A percentile compares a stretch with the other conserved stretches of the same genome.
Conservation (phyloP, 2,797 vertebrate genomes). For the Syndactyla subalaris region DNA sequence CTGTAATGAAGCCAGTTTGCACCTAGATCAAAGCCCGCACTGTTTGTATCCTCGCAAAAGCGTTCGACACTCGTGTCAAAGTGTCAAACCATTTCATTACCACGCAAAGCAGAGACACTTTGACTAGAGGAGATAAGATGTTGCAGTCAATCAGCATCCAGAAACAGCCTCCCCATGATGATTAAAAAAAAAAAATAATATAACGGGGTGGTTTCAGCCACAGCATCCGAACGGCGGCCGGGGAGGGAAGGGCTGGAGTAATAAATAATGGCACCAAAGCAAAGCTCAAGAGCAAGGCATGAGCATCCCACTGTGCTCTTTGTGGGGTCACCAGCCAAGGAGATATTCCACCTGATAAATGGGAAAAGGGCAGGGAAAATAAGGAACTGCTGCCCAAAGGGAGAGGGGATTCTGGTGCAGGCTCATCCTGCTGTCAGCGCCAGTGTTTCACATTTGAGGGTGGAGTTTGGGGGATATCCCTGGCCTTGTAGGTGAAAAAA, state of each 20-base stretch:
- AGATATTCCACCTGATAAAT: background rate
- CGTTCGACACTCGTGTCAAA: constrained; percentile 54
- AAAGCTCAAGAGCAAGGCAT: background rate
- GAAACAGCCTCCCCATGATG: constrained; percentile 18
- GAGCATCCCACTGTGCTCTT: background rate
- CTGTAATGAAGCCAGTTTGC: constrained; percentile 43
- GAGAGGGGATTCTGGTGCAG: background rate
- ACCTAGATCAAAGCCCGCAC: constrained; percentile 50
- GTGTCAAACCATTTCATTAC: constrained; percentile 64
- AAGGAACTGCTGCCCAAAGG: accelerated
- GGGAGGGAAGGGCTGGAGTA: background rate
- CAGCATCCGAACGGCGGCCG: accelerated
- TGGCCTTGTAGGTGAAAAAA: background rate
- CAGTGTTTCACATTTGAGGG: accelerated
- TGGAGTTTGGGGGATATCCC: background rate
- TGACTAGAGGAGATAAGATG: constrained; percentile 54
- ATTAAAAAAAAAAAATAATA: constrained; percentile 25
- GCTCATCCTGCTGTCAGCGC: background rate
- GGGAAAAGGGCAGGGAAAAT: background rate
- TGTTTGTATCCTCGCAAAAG: background rate
- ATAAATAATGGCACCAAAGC: background rate
- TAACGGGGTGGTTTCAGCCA: background rate
- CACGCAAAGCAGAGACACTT: constrained; percentile 17
- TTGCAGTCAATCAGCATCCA: constrained; percentile 56
- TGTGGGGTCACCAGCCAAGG: background rate